Evolutionary conservation across 1,140 invertebrate genomes (phyloP).

Genomic region (Hyles euphorbiae): DNA sequence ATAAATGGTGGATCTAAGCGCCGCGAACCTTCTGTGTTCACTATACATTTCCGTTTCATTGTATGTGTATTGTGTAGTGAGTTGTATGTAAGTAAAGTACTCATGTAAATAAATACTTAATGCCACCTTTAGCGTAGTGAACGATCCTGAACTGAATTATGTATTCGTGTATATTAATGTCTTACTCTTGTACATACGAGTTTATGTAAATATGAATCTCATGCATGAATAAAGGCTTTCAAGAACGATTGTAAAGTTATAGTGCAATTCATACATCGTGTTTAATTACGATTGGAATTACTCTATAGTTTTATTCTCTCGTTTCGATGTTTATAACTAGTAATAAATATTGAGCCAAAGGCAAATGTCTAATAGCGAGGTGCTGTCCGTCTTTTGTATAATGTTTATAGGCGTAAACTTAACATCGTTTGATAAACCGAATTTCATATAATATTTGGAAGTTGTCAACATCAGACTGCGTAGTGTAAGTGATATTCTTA

Average conservation of each 20-base stretch:
- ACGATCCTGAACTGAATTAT: constrained; percentile 2
- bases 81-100: constrained; percentile 16
- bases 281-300: not conserved
- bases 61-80: too few species aligned
- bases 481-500: too few species aligned
- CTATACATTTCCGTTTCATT: too few species aligned
- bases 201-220: constrained; percentile 46
- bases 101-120: constrained; percentile 26
- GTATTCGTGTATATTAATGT: constrained; percentile 9
- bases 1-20: too few species aligned
- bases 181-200: constrained; percentile 24
- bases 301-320: not conserved
- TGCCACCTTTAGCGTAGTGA: constrained; percentile 32
- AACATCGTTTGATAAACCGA: constrained; percentile 46
- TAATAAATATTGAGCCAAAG: constrained; percentile 62
- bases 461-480: not conserved
- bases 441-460: constrained; percentile 30
- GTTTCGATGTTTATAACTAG: constrained; percentile 17
- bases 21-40: too few species aligned
- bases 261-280: not conserved
- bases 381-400: constrained; percentile 57
- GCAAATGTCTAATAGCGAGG: constrained; percentile 60
- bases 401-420: constrained; percentile 60
- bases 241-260: not conserved
- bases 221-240: constrained; percentile 2